Evolutionary conservation across 1,140 invertebrate species (phyloP).

Genomic region (Aphaenogaster floridana): DNA sequence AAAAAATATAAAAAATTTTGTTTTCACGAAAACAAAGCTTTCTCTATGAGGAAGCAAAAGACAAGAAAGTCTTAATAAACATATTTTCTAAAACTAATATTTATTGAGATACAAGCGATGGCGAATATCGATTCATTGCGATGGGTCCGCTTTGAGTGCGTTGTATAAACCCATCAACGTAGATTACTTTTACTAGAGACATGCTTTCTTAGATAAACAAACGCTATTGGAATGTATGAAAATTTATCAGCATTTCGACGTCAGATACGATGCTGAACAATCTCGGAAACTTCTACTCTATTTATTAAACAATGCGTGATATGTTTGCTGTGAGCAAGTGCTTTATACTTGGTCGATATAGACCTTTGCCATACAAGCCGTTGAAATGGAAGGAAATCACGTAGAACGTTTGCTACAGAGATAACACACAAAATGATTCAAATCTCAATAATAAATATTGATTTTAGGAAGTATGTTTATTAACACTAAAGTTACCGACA

Average conservation of each 20-base stretch:
- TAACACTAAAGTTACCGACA: too few relatives aligned
- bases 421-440: background rate
- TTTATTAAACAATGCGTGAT: slow-evolving; percentile 15
- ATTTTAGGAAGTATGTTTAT: background rate
- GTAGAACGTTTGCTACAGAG: background rate
- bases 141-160: background rate
- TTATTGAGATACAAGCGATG: background rate
- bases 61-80: background rate
- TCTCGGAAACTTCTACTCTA: background rate
- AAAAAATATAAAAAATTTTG: too few relatives aligned
- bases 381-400: slow-evolving; percentile 11
- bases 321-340: slow-evolving; percentile 7
- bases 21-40: too few relatives aligned
- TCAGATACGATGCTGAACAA: background rate
- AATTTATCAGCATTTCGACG: background rate
- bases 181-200: background rate
- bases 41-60: too few relatives aligned
- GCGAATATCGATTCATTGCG: background rate
- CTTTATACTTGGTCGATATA: slow-evolving; percentile 9
- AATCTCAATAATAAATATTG: slow-evolving; percentile 15
- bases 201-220: slow-evolving; percentile 6
- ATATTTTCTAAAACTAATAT: background rate
- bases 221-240: background rate
- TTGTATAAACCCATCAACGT: background rate
- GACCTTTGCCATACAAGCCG: background rate